Evolutionary conservation across 2,113 vertebrate species (phyloP), one percentile per base, ranked within the genome.

Genomic region (Megaceryle maxima): DNA sequence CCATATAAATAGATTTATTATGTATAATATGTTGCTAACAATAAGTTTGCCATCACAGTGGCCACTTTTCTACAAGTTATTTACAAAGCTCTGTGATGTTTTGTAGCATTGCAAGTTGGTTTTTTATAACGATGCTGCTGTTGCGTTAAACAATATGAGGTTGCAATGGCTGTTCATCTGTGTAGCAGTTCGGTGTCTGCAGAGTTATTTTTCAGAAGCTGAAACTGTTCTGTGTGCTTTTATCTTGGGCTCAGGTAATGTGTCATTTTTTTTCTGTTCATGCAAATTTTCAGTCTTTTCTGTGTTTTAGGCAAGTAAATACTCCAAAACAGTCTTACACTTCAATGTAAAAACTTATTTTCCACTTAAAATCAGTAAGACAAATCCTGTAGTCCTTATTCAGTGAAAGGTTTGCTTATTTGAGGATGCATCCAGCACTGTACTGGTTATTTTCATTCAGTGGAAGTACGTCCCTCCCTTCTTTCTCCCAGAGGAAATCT

Each of bases 401-500:
- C 41, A 43, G 51, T 56, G 39, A 15, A 41, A 72, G 51, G 16
- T 55, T 51, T 83, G 20, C 29, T 64, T 74, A 18, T 66, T 28
- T 62, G 67, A 51, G 25, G 41, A 70, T 84, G 69, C 25, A 76
- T 92, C 56, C 21, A 44, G 31, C 7, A 4, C 46, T 33, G 28
- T 43, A 17, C 74, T 44, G 29, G 51, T 78, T 89, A 78, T 87
- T 94, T 92, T 91, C 44, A 80, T 89, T 83, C 87, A 29, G 33
- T 9, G 21, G 18, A 31, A 26, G 62, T 66, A n/a, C 4, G 6
- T 37, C 28, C 50, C 57, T 73, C 16, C 43, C 73, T 80, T 64
- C 35, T 77, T 74, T 72, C n/a, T 83, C 73, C 87, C 82, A 57
- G n/a, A 91, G 87, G 81, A 94, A 91, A 91, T 87, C 55, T 85